phyloP scores from a whole-genome alignment of 2,797 vertebrate genomes.

The Myoxocephalus aenaeus region DNA sequence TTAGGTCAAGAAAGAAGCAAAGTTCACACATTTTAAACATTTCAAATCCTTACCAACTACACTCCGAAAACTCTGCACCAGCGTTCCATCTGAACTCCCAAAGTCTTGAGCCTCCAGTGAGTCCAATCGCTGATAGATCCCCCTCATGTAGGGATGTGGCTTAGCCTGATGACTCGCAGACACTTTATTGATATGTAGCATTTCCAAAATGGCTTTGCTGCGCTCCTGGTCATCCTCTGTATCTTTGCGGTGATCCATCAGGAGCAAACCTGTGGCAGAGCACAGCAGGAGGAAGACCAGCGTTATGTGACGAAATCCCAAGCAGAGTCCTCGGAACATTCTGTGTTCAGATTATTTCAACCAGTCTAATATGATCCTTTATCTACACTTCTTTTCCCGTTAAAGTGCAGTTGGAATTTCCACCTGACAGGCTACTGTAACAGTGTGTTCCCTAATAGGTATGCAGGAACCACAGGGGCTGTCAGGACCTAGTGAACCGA shows the following conservation, averaged over 20 bases:
- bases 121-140: conserved; percentile 75
- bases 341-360: not conserved
- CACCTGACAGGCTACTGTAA: conserved; percentile 52
- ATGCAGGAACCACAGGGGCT: conserved; percentile 71
- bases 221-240: conserved; percentile 54
- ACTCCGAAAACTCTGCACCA: conserved; percentile 83
- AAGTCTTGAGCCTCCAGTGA: conserved; percentile 67
- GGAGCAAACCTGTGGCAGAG: conserved; percentile 25
- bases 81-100: conserved; percentile 72
- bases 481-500: conserved; percentile 76
- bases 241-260: conserved; percentile 50
- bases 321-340: conserved; percentile 35
- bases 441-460: conserved; percentile 74
- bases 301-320: not conserved
- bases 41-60: conserved; percentile 65
- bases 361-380: not conserved
- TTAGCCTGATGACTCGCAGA: conserved; percentile 72
- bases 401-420: conserved; percentile 38
- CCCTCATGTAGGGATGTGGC: conserved; percentile 85
- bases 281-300: conserved; percentile 46
- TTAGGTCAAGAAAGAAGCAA: too few relatives aligned
- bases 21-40: not conserved
- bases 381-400: conserved; percentile 11
- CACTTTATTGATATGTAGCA: conserved; percentile 83
- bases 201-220: conserved; percentile 81